Evolutionary conservation across 2,797 vertebrate species (phyloP), one percentile per base, ranked within the genome.

Genomic region (Pipistrellus pipistrellus): DNA sequence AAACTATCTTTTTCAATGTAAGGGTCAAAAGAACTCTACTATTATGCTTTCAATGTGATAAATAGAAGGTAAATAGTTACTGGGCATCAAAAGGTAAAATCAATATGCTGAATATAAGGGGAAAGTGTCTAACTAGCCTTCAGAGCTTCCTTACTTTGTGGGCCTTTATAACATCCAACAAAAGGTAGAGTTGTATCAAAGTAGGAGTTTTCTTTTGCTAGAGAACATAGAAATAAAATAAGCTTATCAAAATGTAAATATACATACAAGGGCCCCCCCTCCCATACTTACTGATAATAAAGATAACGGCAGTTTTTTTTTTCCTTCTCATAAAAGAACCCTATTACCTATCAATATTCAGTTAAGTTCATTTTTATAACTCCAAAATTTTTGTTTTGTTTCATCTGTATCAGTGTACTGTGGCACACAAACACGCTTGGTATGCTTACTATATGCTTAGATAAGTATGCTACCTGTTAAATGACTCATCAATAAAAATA

Each of bases 1-100:
- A 78, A 97, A 95, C 94, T 96, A 82, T 32, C 68, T 94, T 93
- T 95, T 97, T 94, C 95, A 97, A 95, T 91, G 81, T 93, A 95
- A 93, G 0, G n/a, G 93, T 95, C 51, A 76, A 68, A 96, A 96
- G 46, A 0, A 75, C 78, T 95, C 12, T 32, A 88, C 82, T 95
- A 12, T 69, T 48, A n/a, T 83, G 41, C 55, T 76, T 88, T 86
- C n/a, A 78, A 32, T 73, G 78, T 62, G 51, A 68, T 88, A 68
- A 71, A n/a, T 0, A 57, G 55, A 85, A 90, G 89, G 66, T 48
- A 91, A 93, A 32, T 35, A 48, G 82, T 92, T 82, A 78, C 64
- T 46, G 23, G 48, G 84, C 23, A 66, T 8, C 69, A 73, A 66
- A 86, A 85, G 57, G 68, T 48, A 55, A 88, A 69, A 89, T 51